Evolutionary conservation across 2,113 vertebrate genomes (phyloP), one percentile per base, ranked within the genome.

Genomic region (Coreoperca whiteheadi): DNA sequence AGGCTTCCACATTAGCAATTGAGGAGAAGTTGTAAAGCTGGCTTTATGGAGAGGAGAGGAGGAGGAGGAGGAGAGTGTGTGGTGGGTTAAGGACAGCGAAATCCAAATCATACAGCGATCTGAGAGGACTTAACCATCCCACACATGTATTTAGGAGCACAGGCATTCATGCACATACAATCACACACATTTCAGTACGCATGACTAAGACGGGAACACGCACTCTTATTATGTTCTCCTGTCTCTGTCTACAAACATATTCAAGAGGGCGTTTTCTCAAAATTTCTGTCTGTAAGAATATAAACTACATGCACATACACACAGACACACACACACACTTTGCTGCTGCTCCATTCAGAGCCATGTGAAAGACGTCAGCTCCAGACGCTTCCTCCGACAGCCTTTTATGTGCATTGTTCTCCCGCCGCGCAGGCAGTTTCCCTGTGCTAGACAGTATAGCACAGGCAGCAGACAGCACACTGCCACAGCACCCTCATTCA

Each of bases 341-440:
- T 85, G 78, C 81, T 75, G 74, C 66, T 59, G 82, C 83, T 91
- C 81, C 87, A 89, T 92, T 93, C 83, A 90, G 86, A 87, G 84
- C 73, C 75, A 67, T 65, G 87, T 90, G 86, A 89, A 88, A 89
- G 90, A 85, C 83, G 73, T 87, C 84, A 79, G 91, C 91, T 81
- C 83, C 86, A 93, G 90, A 94, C 92, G 83, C 84, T 92, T 92
- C 90, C 88, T 89, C 84, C 88, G 67, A 88, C 87, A 85, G 90
- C 83, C 88, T 93, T 94, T 94, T 88, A 90, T 94, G 89, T 89
- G 87, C 91, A 92, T 94, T 94, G 92, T 93, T 93, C 92, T 87
- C 85, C 60, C 73, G 65, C 64, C 39, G 64, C 15, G 82, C 85
- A 86, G 88, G 50, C 85, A 79, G 79, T 82, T 87, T 77, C 84